Evolutionary conservation across 2,888 invertebrate species (phyloP).

Genomic region (Gastrophysa polygoni): DNA sequence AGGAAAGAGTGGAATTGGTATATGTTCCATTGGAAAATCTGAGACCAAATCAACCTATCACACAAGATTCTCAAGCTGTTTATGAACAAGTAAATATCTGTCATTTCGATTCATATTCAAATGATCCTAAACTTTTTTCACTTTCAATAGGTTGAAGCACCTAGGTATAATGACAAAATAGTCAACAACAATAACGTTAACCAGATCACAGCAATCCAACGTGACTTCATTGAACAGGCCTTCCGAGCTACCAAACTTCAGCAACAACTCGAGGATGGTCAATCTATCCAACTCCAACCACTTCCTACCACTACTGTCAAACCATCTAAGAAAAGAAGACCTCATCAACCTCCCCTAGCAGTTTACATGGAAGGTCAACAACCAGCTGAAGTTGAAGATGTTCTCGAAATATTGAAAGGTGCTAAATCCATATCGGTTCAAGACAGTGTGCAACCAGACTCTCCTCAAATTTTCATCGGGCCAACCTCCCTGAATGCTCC

Average conservation of each 20-base stretch:
- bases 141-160: constrained; percentile 53
- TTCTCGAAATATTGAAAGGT: constrained; percentile 70
- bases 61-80: constrained; percentile 51
- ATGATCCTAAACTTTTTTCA: not conserved
- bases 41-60: constrained; percentile 61
- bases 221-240: constrained; percentile 57
- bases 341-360: constrained; percentile 84
- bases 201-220: constrained; percentile 51
- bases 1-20: constrained; percentile 76
- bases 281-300: constrained; percentile 52
- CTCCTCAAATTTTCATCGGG: constrained; percentile 82
- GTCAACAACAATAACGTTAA: constrained; percentile 33
- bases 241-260: constrained; percentile 55
- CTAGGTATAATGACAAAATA: constrained; percentile 45
- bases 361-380: constrained; percentile 73
- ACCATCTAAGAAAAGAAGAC: constrained; percentile 66
- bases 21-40: constrained; percentile 77
- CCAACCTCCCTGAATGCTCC: constrained; percentile 76
- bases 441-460: constrained; percentile 71
- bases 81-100: constrained; percentile 48
- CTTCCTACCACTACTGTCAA: constrained; percentile 59
- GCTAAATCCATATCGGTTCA: constrained; percentile 78
- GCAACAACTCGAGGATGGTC: constrained; percentile 49
- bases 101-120: not conserved
- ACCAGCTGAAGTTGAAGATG: constrained; percentile 70